A percentile compares a stretch with the other conserved stretches of the same genome.
phyloP scores from a whole-genome alignment of 1,140 invertebrate genomes.

The Drusus annulatus region DNA sequence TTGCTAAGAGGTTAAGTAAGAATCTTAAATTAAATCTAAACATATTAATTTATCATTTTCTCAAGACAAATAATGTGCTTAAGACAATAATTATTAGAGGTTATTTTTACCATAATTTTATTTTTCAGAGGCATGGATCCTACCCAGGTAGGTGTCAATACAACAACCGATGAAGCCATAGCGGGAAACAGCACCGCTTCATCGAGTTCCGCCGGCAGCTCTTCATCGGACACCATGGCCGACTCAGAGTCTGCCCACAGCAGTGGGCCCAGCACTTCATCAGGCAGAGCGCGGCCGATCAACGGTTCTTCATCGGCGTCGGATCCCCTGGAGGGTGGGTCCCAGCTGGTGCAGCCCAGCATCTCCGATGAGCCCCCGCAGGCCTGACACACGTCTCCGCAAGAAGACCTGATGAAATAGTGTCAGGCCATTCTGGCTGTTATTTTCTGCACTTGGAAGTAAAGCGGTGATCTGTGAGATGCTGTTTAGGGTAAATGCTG shows the following conservation, averaged over 20 bases:
- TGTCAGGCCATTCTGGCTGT: background rate
- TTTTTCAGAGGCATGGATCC: slow-evolving; percentile 36
- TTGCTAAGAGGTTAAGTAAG: too few species aligned
- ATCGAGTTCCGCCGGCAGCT: slow-evolving; percentile 37
- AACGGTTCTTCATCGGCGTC: slow-evolving; percentile 52
- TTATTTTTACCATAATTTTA: background rate
- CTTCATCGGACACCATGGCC: slow-evolving; percentile 26
- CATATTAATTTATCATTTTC: too few species aligned
- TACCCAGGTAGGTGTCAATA: slow-evolving; percentile 10
- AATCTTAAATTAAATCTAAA: too few species aligned
- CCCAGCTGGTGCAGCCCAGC: slow-evolving; percentile 63
- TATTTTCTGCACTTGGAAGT: slow-evolving; percentile 1
- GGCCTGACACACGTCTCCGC: slow-evolving; percentile 62
- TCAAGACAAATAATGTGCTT: too few species aligned
- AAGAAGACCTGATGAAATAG: slow-evolving; percentile 4
- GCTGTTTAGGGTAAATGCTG: background rate
- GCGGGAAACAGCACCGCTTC: slow-evolving; percentile 24
- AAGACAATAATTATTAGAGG: too few species aligned
- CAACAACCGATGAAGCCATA: slow-evolving; percentile 16
- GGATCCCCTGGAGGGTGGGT: slow-evolving; percentile 57
- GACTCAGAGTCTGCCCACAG: background rate
- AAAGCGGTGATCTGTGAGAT: background rate
- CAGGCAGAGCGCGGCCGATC: slow-evolving; percentile 37
- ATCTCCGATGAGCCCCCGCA: slow-evolving; percentile 69
- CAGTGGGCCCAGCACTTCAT: slow-evolving; percentile 20